Conservation (phyloP, 2,888 invertebrate genomes). For the Leuctra nigra region DNA sequence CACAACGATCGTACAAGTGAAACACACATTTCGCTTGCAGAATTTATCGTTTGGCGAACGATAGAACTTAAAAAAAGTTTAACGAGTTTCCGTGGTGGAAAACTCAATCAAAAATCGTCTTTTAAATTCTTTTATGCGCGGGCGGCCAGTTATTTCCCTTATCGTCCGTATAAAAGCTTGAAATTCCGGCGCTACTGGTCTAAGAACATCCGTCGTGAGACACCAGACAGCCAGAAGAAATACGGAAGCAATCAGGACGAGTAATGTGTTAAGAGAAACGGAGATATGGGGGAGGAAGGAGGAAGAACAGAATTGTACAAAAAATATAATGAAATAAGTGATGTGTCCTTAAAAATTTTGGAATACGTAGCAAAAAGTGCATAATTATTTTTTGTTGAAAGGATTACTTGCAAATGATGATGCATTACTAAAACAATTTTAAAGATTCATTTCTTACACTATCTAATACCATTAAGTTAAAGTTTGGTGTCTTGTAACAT, state of each 20-base stretch:
- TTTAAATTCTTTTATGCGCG: slow-evolving; percentile 12
- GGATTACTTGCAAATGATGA: too few species aligned
- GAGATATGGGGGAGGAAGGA: slow-evolving; percentile 4
- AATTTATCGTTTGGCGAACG: not conserved
- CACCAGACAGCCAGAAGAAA: slow-evolving; percentile 10
- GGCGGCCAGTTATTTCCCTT: slow-evolving; percentile 14
- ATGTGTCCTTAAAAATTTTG: slow-evolving; percentile 10
- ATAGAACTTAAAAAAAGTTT: not conserved
- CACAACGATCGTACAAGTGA: too few species aligned
- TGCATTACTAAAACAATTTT: too few species aligned
- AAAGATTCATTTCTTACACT: too few species aligned
- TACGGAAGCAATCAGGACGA: slow-evolving; percentile 19
- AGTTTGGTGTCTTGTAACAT: too few species aligned
- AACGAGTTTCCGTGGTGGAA: slow-evolving; percentile 5
- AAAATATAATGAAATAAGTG: slow-evolving; percentile 21
- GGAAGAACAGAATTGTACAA: not conserved
- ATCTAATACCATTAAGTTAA: too few species aligned
- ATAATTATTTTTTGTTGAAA: slow-evolving; percentile 1
- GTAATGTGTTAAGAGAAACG: slow-evolving; percentile 17
- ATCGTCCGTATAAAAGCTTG: slow-evolving; percentile 12
- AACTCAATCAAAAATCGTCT: slow-evolving; percentile 16
- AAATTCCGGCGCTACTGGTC: slow-evolving; percentile 8
- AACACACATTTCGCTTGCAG: too few species aligned
- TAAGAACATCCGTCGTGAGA: slow-evolving; percentile 12
- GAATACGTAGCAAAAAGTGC: not conserved